A percentile compares a stretch with the other conserved stretches of the same genome.
phyloP scores from a whole-genome alignment of 1,140 invertebrate genomes.

The Rhagoletis zephyria region DNA sequence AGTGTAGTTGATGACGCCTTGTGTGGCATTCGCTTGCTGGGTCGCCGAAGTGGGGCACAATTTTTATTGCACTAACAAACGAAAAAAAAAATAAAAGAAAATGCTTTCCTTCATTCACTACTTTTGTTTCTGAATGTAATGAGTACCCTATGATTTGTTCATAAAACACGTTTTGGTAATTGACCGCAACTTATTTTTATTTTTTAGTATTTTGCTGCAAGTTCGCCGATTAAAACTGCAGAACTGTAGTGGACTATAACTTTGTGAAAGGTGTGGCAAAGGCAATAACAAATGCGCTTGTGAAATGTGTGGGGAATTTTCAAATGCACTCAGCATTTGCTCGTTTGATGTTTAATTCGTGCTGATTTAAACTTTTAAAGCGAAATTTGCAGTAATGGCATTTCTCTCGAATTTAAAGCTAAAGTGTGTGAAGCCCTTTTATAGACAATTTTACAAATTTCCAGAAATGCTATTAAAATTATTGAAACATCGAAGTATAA shows the following conservation, averaged over 20 bases:
- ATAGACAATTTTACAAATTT: too few relatives aligned
- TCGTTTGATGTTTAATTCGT: background rate
- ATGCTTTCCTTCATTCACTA: background rate
- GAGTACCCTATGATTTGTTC: background rate
- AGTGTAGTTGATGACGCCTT: background rate
- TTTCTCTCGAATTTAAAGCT: too few relatives aligned
- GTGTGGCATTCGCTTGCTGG: background rate
- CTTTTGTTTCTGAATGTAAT: background rate
- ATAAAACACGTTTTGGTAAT: constrained; percentile 14
- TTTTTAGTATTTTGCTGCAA: background rate
- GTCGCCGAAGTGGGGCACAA: background rate
- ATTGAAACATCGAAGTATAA: too few relatives aligned
- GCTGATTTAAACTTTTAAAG: background rate
- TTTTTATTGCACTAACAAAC: background rate
- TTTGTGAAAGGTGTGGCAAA: constrained; percentile 29
- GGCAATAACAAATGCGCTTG: background rate
- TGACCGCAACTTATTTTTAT: background rate
- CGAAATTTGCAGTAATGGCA: background rate
- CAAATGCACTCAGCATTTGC: constrained; percentile 5
- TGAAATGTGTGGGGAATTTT: constrained; percentile 7
- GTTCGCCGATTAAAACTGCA: background rate
- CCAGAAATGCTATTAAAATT: too few relatives aligned
- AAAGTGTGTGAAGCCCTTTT: too few relatives aligned
- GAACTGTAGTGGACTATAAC: background rate
- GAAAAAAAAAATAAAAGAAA: background rate